A percentile compares a stretch with the other conserved stretches of the same genome.
phyloP scores from a whole-genome alignment of 2,113 vertebrate species.

The Thinocorus orbignyianus region DNA sequence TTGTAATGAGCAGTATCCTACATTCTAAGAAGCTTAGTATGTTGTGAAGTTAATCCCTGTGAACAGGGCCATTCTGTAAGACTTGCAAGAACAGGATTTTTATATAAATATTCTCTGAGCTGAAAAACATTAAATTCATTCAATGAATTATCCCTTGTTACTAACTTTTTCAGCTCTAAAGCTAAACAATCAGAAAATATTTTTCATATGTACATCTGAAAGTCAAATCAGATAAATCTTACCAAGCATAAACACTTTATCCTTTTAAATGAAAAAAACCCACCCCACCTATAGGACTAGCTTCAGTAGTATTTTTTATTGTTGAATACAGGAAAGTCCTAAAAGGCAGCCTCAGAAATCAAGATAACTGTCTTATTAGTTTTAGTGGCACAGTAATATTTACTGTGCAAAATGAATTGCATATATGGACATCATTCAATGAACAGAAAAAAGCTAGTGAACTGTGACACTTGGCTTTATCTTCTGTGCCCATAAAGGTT shows the following conservation, averaged over 20 bases:
- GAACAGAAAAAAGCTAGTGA: background rate
- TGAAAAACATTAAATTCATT: background rate
- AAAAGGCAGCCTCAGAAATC: background rate
- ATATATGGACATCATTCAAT: background rate
- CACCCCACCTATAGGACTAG: background rate
- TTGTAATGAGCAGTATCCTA: background rate
- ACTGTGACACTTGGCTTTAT: background rate
- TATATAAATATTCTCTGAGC: background rate
- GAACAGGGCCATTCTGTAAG: too few relatives aligned
- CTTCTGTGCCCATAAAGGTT: background rate
- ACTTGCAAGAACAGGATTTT: too few relatives aligned
- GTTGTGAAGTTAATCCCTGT: background rate
- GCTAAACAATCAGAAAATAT: background rate
- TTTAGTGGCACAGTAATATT: background rate
- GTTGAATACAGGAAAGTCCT: background rate
- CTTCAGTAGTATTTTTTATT: background rate
- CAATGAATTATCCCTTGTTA: slow-evolving; percentile 7
- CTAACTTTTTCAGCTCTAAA: background rate
- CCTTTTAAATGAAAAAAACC: background rate
- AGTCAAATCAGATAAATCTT: background rate
- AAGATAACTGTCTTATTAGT: background rate
- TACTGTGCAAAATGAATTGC: background rate
- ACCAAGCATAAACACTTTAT: background rate
- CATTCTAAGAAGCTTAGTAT: background rate
- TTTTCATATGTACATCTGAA: background rate